Evolutionary conservation across 1,140 invertebrate species (phyloP).

Genomic region (Oncopeltus fasciatus): DNA sequence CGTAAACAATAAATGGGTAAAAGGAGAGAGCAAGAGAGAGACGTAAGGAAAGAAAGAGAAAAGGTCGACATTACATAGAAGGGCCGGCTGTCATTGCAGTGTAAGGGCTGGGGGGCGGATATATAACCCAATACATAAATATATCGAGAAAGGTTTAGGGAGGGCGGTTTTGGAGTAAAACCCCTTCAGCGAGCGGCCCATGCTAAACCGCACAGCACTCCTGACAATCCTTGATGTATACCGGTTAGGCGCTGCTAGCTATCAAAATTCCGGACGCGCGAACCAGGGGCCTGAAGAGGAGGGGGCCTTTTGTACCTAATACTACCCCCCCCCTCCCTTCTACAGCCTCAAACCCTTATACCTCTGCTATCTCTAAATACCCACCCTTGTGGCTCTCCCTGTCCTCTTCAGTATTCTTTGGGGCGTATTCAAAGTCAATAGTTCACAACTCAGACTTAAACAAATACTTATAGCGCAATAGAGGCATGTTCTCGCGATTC

Average conservation of each 20-base stretch:
- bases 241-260: not conserved
- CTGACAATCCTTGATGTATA: slow-evolving; percentile 6
- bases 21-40: not conserved
- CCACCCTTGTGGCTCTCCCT: too few relatives aligned
- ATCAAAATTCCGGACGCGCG: not conserved
- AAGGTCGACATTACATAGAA: not conserved
- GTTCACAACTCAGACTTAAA: too few relatives aligned
- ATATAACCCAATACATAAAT: slow-evolving; percentile 9
- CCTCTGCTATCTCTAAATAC: too few relatives aligned
- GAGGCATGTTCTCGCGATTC: too few relatives aligned
- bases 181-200: not conserved
- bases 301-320: too few relatives aligned
- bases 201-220: not conserved
- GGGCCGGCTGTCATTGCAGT: not conserved
- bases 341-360: too few relatives aligned
- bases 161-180: not conserved
- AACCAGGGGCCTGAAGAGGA: too few relatives aligned
- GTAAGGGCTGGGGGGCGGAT: not conserved
- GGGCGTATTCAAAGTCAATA: too few relatives aligned
- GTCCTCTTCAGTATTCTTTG: too few relatives aligned
- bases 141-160: not conserved
- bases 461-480: too few relatives aligned
- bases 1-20: not conserved
- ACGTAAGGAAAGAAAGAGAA: not conserved
- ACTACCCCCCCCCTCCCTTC: not conserved